A percentile compares a stretch with the other conserved stretches of the same genome.
phyloP scores from a whole-genome alignment of 2,113 vertebrate species.

The Setophaga coronata region DNA sequence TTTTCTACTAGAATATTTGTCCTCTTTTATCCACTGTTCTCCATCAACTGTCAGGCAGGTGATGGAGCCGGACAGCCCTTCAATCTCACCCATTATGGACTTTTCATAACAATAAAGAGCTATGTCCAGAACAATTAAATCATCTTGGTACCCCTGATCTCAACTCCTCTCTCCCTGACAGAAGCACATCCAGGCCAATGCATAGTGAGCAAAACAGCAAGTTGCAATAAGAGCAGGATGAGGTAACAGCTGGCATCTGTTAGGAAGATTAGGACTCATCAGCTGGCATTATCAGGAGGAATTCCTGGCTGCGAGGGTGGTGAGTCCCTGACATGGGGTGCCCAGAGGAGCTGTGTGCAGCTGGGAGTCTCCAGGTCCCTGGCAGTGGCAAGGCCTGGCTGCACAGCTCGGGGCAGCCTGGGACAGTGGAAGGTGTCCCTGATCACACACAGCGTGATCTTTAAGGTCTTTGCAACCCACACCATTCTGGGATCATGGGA shows the following conservation, averaged over 20 bases:
- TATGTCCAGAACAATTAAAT: neutral
- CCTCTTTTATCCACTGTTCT: neutral
- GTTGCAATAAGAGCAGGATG: neutral
- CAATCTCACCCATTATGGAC: neutral
- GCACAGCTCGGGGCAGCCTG: neutral
- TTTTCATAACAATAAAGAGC: neutral
- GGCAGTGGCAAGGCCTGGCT: neutral
- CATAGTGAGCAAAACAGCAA: neutral
- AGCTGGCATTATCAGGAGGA: neutral
- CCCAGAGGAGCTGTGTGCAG: neutral
- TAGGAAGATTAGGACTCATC: neutral
- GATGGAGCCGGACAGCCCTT: rapidly evolving
- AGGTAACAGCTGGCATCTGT: neutral
- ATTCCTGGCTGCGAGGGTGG: neutral
- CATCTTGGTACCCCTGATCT: neutral
- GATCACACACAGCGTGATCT: neutral
- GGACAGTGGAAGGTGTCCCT: neutral
- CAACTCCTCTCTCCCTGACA: neutral
- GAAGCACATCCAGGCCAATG: neutral
- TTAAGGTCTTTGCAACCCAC: neutral
- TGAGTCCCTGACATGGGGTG: neutral
- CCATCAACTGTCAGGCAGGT: neutral
- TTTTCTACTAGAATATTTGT: neutral
- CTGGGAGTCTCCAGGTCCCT: neutral
- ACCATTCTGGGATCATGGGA: neutral